Evolutionary conservation across 2,113 vertebrate species (phyloP), one percentile per base, ranked within the genome.

Genomic region (Polyodon spathula): DNA sequence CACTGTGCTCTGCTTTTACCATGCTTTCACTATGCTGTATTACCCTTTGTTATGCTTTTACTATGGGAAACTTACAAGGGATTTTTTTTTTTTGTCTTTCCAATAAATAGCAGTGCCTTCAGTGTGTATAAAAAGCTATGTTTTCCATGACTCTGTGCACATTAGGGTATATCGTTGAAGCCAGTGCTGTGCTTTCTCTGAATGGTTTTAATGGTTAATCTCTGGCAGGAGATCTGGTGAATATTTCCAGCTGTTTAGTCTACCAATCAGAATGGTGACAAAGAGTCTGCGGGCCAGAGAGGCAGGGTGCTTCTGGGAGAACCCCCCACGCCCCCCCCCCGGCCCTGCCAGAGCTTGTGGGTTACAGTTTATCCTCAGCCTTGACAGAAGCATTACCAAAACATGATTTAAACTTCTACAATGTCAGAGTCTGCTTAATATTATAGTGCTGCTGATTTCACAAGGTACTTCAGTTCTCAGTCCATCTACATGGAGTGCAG

Each of bases 211-310:
- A 54, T 37, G 41, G 57, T 60, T 55, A 58, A 71, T 61, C 66
- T 82, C 78, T 60, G 67, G 75, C 48, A 53, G 66, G 67, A 77
- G 77, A 68, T 77, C 82, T 81, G 84, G 76, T 74, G 76, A 80
- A 70, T 77, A 71, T 76, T 87, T 81, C 72, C 59, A 6, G 75
- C 81, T 95, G 93, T 95, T 97, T 94, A 95, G 93, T 95, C 93
- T 95, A 92, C 89, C 77, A 77, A 91, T 93, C 93, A 92, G 61
- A 68, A 69, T 84, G 90, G 92, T 94, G 92, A 93, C 92, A 58
- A 73, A 77, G 82, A 91, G 92, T 93, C 92, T 93, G 72, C 75
- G 72, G 67, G 70, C 53, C 12, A 55, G 62, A 46, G 64, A 37
- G 57, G 57, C 16, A 46, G 59, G 56, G 58, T 12, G 64, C 52